A percentile compares a stretch with the other conserved stretches of the same genome.
Conservation (phyloP, 2,888 invertebrate species). For the Drepanosiphum platanoidis region DNA sequence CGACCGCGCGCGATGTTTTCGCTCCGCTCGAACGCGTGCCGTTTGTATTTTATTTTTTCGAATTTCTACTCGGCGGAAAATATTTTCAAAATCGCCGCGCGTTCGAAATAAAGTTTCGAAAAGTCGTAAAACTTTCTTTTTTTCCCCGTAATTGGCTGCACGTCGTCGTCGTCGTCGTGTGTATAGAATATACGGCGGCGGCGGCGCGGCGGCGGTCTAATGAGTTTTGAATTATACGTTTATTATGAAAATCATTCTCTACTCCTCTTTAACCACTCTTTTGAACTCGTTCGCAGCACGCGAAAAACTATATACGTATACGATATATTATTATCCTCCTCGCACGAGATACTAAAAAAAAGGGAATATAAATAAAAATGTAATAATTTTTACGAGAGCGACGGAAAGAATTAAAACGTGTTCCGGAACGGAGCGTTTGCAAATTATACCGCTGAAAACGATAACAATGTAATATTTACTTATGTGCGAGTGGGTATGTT, state of each 20-base stretch:
- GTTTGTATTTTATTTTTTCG: not conserved
- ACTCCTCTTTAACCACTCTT: not conserved
- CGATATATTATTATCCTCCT: not conserved
- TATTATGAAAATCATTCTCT: constrained; percentile 46
- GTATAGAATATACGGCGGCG: constrained; percentile 4
- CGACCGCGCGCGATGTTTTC: not conserved
- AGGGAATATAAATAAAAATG: not conserved
- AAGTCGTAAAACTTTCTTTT: constrained; percentile 26
- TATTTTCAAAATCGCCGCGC: not conserved
- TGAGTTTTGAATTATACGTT: constrained; percentile 53
- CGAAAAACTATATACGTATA: constrained; percentile 18
- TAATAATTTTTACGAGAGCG: not conserved
- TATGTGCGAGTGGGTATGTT: not conserved
- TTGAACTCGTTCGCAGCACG: constrained; percentile 19
- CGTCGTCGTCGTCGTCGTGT: no score
- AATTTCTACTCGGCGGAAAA: no score
- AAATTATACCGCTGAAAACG: not conserved
- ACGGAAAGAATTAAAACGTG: not conserved
- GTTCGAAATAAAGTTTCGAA: constrained; percentile 2
- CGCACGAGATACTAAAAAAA: constrained; percentile 20
- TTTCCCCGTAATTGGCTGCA: constrained; percentile 16
- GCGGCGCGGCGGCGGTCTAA: constrained; percentile 42
- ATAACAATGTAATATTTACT: not conserved
- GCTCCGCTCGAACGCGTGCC: not conserved
- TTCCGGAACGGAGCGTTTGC: not conserved